These are phyloP conservation scores for Epicauta chinensis DNA, from an alignment of 1,140 invertebrate species.

Conservation along the genomic window DNA sequence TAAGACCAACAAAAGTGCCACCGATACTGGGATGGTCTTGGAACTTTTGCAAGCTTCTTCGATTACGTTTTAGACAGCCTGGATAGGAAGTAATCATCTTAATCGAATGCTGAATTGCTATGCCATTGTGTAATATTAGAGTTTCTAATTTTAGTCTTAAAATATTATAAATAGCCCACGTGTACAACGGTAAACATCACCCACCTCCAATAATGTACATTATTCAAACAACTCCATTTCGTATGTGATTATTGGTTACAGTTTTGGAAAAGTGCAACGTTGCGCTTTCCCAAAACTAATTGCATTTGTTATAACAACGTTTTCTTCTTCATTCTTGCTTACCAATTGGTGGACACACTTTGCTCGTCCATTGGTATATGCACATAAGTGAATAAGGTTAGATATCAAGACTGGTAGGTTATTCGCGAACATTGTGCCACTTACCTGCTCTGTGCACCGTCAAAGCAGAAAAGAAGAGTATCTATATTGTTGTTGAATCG, in stretches of 20 bases:
- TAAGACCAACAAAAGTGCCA: no score
- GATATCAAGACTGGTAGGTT: slow-evolving; percentile 36
- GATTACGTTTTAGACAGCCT: no score
- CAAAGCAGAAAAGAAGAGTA: slow-evolving; percentile 41
- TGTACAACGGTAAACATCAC: slow-evolving; percentile 9
- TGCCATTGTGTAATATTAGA: no score
- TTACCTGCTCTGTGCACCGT: slow-evolving; percentile 37
- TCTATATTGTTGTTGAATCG: slow-evolving; percentile 12
- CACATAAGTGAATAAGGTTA: slow-evolving; percentile 39
- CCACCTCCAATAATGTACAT: slow-evolving; percentile 7
- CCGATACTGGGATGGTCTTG: no score
- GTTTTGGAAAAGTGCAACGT: neutral
- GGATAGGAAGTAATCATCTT: no score
- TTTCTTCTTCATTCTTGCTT: slow-evolving; percentile 3
- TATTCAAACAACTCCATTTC: no score
- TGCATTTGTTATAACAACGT: neutral
- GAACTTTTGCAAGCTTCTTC: no score
- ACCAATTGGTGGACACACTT: slow-evolving; percentile 14
- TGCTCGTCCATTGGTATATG: slow-evolving; percentile 19
- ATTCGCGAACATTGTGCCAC: slow-evolving; percentile 39
- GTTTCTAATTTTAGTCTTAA: no score
- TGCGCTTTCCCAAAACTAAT: neutral
- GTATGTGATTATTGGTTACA: neutral
- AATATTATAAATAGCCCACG: neutral
- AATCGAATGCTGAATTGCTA: no score